Base-by-base conservation (phyloP, 1,140 invertebrate genomes). In the Platyscapa corneri region DNA sequence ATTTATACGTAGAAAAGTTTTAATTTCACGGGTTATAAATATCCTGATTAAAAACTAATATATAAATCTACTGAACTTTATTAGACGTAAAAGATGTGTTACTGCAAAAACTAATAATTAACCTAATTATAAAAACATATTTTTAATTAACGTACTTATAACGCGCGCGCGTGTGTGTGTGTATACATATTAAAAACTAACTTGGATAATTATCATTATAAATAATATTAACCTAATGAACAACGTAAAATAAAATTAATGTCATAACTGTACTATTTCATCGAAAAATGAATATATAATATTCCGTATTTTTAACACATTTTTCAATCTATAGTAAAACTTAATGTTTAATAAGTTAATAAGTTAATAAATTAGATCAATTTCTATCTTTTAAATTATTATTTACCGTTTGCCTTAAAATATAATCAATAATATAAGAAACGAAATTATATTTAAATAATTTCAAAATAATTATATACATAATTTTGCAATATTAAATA, bases 11-110 rank as follows among this genome's bases (percentile, higher is more conserved):
- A 56, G 23, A 79, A 67, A 72, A 84, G 64, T 56, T 49, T 79
- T 79, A 56, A 84, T 84, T 84, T 84, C 77, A 84, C 83, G 76
- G 64, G 34, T 67, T 56, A 74, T 79, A 78, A 84, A 84, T 20
- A 74, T 84, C 14, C 34, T 30, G 75, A 80, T 72, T 79, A 79
- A 78, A 70, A 84, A 64, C 3, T 12, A 49, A 37, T 37, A 23
- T 60, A 42, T 46, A 42, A 60, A 74, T 37, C 12, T 27, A n/a
- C n/a, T 74, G 30, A 74, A 74, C 65, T 74, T 60, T 74, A 34
- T 64, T 56, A 46, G 53, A 74, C 30, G 18, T 64, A 46, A 46
- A 34, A 34, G 49, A 39, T 49, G 23, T 64, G 49, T 32, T 18
- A 20, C n/a, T 75, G 60, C 75, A 12, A n/a, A 12, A 83, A 60